These are phyloP conservation scores for Palloptera scutellata DNA, from an alignment of 2,888 invertebrate species.

Conservation along the genomic window DNA sequence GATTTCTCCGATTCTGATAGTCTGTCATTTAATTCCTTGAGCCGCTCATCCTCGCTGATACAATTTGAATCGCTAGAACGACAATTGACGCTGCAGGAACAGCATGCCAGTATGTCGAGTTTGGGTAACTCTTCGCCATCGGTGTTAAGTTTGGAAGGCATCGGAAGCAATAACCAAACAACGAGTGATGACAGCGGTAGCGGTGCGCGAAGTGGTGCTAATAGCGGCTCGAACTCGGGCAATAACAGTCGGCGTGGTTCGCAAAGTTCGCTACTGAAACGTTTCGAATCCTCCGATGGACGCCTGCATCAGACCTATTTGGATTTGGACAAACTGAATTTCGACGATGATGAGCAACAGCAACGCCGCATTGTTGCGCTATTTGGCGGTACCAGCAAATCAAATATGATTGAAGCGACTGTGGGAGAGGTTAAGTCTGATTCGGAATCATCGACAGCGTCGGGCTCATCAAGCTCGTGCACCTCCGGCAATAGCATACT, in stretches of 20 bases:
- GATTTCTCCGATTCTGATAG: constrained; percentile 64
- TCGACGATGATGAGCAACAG: constrained; percentile 50
- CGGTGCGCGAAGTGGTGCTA: constrained; percentile 39
- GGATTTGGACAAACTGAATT: constrained; percentile 60
- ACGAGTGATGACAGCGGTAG: constrained; percentile 21
- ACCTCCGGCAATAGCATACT: constrained; percentile 50
- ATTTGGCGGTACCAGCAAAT: constrained; percentile 26
- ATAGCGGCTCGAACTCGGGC: constrained; percentile 51
- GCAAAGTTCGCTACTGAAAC: constrained; percentile 53
- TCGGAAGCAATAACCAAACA: constrained; percentile 23
- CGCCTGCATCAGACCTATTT: constrained; percentile 61
- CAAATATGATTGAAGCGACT: constrained; percentile 25
- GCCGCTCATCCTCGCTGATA: constrained; percentile 81
- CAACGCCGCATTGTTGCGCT: constrained; percentile 1
- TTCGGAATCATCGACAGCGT: constrained; percentile 49
- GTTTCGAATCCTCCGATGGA: constrained; percentile 60
- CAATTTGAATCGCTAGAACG: constrained; percentile 86
- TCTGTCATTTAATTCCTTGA: constrained; percentile 70
- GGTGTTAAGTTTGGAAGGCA: constrained; percentile 55
- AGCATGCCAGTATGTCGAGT: constrained; percentile 60
- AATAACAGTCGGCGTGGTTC: constrained; percentile 55
- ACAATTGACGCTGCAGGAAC: constrained; percentile 68
- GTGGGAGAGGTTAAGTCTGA: constrained; percentile 51
- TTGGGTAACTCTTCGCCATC: constrained; percentile 63
- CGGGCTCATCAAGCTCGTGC: constrained; percentile 42